Evolutionary conservation across 2,888 invertebrate genomes (phyloP).

Genomic region (Ellobium chinense): DNA sequence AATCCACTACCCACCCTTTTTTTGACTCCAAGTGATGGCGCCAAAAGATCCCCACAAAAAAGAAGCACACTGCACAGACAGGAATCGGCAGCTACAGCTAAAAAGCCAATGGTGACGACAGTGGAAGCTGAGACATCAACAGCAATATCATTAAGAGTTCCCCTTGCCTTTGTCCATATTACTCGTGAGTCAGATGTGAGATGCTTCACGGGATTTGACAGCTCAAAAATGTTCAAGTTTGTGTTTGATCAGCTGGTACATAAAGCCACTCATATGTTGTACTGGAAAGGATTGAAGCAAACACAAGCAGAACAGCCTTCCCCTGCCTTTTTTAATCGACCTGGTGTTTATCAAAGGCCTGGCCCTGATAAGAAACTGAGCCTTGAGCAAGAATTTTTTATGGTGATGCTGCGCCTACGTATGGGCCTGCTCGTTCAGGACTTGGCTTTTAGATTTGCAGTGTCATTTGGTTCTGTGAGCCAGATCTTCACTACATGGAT

Average conservation of each 20-base stretch:
- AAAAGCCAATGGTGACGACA: neutral
- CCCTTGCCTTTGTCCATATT: neutral
- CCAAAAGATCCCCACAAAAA: neutral
- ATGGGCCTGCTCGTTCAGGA: conserved; percentile 1
- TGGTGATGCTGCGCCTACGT: conserved; percentile 37
- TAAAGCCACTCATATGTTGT: conserved; percentile 29
- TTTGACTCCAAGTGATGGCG: conserved; percentile 26
- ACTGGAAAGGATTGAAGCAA: conserved; percentile 44
- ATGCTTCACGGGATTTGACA: conserved; percentile 44
- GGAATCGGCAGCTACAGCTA: neutral
- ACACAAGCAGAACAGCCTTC: conserved; percentile 23
- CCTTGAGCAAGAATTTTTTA: conserved; percentile 36
- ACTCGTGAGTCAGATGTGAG: conserved; percentile 13
- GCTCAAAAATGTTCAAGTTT: conserved; percentile 31
- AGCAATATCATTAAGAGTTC: neutral
- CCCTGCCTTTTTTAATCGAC: neutral
- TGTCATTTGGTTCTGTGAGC: conserved; percentile 4
- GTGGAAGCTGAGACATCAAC: neutral
- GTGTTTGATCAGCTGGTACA: conserved; percentile 26
- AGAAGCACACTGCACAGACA: neutral
- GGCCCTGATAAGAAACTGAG: conserved; percentile 40
- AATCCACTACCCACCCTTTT: conserved; percentile 24
- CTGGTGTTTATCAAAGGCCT: conserved; percentile 8
- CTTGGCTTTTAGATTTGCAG: conserved; percentile 29
- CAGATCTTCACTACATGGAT: conserved; percentile 47